Base-by-base conservation (phyloP, 2,888 invertebrate species). In the Drosophila pegasa region DNA sequence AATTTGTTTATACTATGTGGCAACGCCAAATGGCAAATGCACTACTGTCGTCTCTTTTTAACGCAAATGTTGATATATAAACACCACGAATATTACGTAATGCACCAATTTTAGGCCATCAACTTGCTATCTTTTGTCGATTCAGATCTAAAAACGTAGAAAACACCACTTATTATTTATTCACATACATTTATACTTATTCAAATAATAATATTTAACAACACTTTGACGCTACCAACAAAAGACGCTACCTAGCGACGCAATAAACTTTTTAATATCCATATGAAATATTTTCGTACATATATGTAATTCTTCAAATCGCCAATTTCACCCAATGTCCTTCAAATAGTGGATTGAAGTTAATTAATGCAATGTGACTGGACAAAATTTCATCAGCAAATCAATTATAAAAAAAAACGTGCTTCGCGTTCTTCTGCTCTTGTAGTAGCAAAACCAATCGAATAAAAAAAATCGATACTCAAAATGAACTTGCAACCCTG, bases 61-160 rank as follows among this genome's bases (percentile, higher is more conserved):
- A 16, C 60, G 51, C 58, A 56, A 61, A 45, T 58, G 38, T 38
- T 40, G 51, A 60, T 54, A 67, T 60, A 52, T 41, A 66, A 64
- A 63, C 73, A 75, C 69, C 72, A 58, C 57, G 40, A 38, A 64
- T 41, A 78, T 87, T 87, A 87, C 80, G 87, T 80, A 87, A 87
- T 71, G 55, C 55, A 63, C 62, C 54, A 57, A 67, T 54, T 62
- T 54, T 48, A 65, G 33, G 67, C 64, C 75, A 70, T 70, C 64
- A 71, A 65, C 20, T 64, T 66, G 56, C 45, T 64, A 69, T 59
- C 20, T 45, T 52, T 48, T 51, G 8, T 47, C 10, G 31, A 51
- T 60, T 45, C 25, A 56, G 48, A 78, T 78, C 85, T 84, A 84
- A 63, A 84, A 77, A 62, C 38, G 55, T 60, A 75, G 18, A 80